A percentile compares a stretch with the other conserved stretches of the same genome.
Conservation (phyloP, 2,888 invertebrate species). For the Siphonodentalium dalli region DNA sequence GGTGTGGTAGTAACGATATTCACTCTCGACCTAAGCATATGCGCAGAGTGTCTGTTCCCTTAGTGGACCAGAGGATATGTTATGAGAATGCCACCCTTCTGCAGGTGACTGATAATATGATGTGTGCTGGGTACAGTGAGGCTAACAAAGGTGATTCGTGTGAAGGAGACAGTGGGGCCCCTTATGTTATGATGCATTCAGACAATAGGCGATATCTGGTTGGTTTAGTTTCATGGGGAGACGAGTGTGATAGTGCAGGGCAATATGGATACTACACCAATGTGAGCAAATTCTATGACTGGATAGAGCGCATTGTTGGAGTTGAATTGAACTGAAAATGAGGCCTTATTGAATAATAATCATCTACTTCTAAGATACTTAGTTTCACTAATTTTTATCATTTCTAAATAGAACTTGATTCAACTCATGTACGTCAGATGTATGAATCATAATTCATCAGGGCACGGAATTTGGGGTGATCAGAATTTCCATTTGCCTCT, state of each 20-base stretch:
- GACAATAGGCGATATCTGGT: constrained; percentile 33
- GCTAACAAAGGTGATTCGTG: constrained; percentile 42
- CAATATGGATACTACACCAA: constrained; percentile 46
- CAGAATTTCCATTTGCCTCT: no score
- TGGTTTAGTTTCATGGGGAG: constrained; percentile 43
- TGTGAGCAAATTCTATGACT: constrained; percentile 35
- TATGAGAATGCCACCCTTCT: constrained; percentile 25
- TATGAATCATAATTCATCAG: no score
- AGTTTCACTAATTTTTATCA: no score
- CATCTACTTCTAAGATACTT: no score
- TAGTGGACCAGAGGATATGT: constrained; percentile 33
- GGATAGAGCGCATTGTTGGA: no score
- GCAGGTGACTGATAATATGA: constrained; percentile 38
- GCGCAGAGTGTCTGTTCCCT: constrained; percentile 29
- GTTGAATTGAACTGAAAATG: no score
- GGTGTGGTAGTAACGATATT: constrained; percentile 19
- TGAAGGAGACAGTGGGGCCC: constrained; percentile 42
- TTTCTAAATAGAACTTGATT: no score
- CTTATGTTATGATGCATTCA: constrained; percentile 28
- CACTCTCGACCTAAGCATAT: constrained; percentile 12
- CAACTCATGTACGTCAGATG: no score
- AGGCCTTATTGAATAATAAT: no score
- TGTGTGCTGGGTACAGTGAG: constrained; percentile 41
- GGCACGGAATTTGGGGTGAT: no score
- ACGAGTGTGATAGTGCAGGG: constrained; percentile 37